Evolutionary conservation across 1,140 invertebrate species (phyloP), one percentile per base, ranked within the genome.

Genomic region (Bombus breviceps): DNA sequence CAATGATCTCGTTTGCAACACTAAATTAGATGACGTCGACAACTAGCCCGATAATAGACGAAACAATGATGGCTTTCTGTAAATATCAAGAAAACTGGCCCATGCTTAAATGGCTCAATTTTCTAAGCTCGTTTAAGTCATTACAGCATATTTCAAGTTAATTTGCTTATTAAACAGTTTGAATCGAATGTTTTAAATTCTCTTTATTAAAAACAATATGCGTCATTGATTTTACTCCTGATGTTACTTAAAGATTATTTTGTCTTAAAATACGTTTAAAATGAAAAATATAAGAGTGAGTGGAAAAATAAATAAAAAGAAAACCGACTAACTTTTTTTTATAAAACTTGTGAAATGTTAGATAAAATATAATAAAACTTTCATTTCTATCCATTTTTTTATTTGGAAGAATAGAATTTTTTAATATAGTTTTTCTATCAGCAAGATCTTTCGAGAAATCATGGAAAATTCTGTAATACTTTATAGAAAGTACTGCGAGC

Each of bases 1-100:
- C 77, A 87, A 90, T 85, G 81, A 86, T 89, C 88, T 90, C 62
- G 74, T 86, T 87, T 85, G 77, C 41, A 78, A 72, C 32, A 73
- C 47, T 84, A 86, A 91, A 88, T 90, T 83, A 89, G 64, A 79
- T 87, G 82, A 89, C 43, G 84, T 83, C 53, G 59, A 78, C 53
- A 15, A 41, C 43, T 69, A 64, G 34, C 9, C 22, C 47, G 43
- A 71, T 79, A 66, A 71, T 39, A 53, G 34, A 41, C 62, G 66
- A 77, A 64, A 76, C 53, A 59, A 37, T 76, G 43, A 53, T 34
- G 10, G 15, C 53, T 81, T 80, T 73, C 1, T 25, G n/a, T 73
- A 73, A 85, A 80, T 80, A 72, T 64, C n/a, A 37, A n/a, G 43
- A 80, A 64, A 78, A 34, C 18, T 53, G n/a, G 25, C 34, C 22